phyloP scores from a whole-genome alignment of 1,140 invertebrate species.

The Popillia japonica region DNA sequence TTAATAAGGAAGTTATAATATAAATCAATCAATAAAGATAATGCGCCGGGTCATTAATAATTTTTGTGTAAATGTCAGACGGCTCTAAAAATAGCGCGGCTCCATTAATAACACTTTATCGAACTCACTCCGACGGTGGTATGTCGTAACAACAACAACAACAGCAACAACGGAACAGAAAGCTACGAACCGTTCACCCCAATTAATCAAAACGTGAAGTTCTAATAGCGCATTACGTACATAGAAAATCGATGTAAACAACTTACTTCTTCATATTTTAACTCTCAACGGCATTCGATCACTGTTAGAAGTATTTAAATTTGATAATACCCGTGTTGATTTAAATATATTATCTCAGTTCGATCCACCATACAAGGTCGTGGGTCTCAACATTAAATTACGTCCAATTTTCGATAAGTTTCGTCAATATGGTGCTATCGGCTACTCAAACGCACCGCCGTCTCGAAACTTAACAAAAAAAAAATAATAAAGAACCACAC shows the following conservation, averaged over 20 bases:
- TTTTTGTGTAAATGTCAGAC: constrained; percentile 11
- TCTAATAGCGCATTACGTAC: not conserved
- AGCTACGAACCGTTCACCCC: not conserved
- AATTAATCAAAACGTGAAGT: constrained; percentile 6
- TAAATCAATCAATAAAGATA: constrained; percentile 16
- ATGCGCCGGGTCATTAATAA: constrained; percentile 1
- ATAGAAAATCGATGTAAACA: not conserved
- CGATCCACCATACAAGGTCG: no score
- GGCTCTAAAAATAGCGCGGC: not conserved
- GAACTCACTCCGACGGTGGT: constrained; percentile 8
- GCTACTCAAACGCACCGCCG: not conserved
- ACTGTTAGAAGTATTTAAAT: no score
- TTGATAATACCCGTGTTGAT: no score
- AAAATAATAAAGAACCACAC: not conserved
- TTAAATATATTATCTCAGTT: no score
- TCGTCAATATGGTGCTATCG: not conserved
- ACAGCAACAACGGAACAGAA: no score
- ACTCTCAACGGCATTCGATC: no score
- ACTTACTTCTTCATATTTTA: not conserved
- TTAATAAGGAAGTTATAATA: constrained; percentile 12
- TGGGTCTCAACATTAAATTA: not conserved
- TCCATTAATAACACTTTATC: constrained; percentile 15
- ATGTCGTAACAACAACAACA: constrained; percentile 2
- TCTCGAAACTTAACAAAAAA: not conserved
- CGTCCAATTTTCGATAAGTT: not conserved